Evolutionary conservation across 2,113 vertebrate species (phyloP), one percentile per base, ranked within the genome.

Genomic region (Perca flavescens): DNA sequence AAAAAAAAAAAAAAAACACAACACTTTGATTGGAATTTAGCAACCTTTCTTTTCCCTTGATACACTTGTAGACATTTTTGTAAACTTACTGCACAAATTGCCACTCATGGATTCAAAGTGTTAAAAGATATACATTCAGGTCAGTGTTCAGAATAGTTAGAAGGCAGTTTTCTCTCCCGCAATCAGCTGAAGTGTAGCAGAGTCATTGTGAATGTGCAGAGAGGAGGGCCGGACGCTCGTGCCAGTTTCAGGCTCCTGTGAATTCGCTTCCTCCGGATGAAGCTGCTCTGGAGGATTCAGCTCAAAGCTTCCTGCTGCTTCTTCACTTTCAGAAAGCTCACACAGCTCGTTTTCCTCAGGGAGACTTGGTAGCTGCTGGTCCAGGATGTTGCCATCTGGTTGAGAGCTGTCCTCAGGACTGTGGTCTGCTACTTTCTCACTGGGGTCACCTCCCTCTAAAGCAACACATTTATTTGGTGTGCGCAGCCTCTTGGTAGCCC

Each of bases 401-500:
- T 79, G 69, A 0, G 49, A 72, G 34, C 53, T 47, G 28, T 76
- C 78, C 43, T 88, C 79, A 1, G 79, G 74, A 64, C 49, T 82
- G 12, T 70, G 63, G 63, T 89, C 89, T 21, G 73, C 69, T 54
- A n/a, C 73, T 54, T 79, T 87, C 79, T 79, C 56, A 74, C 50
- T 47, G 43, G 47, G 7, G 47, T 84, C 79, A 3, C 57, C 52
- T 61, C 36, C 81, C 22, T 83, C 88, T 64, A 60, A 28, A 54
- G 88, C 77, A 0, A 67, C 54, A 0, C 46, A 78, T 80, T 96
- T 97, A 75, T 34, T 61, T 0, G 96, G 96, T 0, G 97, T 95
- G 81, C 95, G 96, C 72, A 99, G 96, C 84, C 94, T 97, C 92
- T 96, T 97, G 60, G 96, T 96, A 0, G 96, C 97, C 0, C 94